Evolutionary conservation across 2,797 vertebrate species (phyloP).

Genomic region (Lepidocolaptes lacrymiger): DNA sequence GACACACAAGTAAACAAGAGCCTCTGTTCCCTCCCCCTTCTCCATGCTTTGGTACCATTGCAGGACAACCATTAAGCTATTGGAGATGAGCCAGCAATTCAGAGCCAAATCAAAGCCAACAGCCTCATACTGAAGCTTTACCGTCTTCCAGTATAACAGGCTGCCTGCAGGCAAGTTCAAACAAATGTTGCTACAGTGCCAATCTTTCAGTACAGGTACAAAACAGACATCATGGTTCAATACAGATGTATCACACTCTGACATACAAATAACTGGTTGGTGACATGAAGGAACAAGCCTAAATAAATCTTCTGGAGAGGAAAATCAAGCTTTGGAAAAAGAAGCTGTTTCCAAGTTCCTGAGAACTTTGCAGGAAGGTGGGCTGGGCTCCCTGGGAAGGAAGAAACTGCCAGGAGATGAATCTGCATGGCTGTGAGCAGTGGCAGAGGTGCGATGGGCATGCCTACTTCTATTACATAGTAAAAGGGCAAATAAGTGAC

Average conservation of each 20-base stretch:
- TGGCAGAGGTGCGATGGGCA: fast-evolving
- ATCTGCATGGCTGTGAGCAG: fast-evolving
- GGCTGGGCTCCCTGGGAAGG: neutral
- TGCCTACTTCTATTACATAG: neutral
- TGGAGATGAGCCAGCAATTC: constrained; percentile 40
- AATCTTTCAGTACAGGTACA: constrained; percentile 47
- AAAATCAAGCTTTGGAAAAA: neutral
- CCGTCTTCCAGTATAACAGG: neutral
- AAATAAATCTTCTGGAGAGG: neutral
- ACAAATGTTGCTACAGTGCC: constrained; percentile 5
- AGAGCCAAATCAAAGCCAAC: constrained; percentile 51
- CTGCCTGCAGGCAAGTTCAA: constrained; percentile 49
- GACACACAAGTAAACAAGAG: neutral
- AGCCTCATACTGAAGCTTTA: neutral
- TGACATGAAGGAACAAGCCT: constrained; percentile 7
- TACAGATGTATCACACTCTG: neutral
- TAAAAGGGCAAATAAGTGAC: neutral
- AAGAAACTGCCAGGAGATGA: neutral
- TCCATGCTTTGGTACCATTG: constrained; percentile 36
- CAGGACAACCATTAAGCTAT: neutral
- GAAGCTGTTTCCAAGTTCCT: neutral
- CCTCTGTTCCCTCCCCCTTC: neutral
- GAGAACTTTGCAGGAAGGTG: neutral
- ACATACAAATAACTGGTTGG: neutral
- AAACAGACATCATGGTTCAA: constrained; percentile 23